Conservation (phyloP, 2,797 vertebrate species). For the Gymnocypris eckloni region DNA sequence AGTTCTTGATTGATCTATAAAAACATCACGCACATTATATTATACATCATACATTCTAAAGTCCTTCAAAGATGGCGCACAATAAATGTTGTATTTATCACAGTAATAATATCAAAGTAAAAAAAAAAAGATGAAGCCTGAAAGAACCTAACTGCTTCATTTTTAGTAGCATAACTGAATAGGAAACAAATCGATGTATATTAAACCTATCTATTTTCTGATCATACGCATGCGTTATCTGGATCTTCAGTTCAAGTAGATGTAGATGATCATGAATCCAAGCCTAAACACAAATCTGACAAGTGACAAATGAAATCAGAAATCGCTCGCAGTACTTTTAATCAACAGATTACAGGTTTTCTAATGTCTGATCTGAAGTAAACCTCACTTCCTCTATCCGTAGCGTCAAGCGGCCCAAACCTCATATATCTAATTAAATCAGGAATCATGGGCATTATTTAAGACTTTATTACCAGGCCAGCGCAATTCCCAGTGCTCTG, state of each 20-base stretch:
- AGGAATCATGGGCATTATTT: constrained; percentile 45
- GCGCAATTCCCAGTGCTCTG: constrained; percentile 69
- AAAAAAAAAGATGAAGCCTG: neutral
- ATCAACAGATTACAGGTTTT: neutral
- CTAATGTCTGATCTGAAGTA: constrained; percentile 14
- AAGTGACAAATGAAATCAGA: constrained; percentile 2
- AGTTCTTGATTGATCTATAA: neutral
- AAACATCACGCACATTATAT: neutral
- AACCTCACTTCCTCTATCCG: constrained; percentile 20
- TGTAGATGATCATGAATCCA: constrained; percentile 20
- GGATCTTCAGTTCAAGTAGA: constrained; percentile 60
- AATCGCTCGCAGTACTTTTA: neutral
- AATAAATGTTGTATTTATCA: constrained; percentile 6
- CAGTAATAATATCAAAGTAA: neutral
- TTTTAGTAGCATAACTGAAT: neutral
- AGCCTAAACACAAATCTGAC: constrained; percentile 34
- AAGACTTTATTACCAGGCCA: constrained; percentile 47
- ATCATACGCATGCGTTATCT: constrained; percentile 59
- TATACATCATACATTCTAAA: neutral
- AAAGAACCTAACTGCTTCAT: neutral
- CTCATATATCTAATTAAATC: constrained; percentile 45
- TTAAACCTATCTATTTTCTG: constrained; percentile 8
- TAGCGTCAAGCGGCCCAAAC: constrained; percentile 19
- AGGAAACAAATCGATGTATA: neutral
- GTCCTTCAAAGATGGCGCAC: neutral